These are phyloP conservation scores for Pristionchus japonicus DNA, from an alignment of 2,888 invertebrate genomes.

Conservation along the genomic window DNA sequence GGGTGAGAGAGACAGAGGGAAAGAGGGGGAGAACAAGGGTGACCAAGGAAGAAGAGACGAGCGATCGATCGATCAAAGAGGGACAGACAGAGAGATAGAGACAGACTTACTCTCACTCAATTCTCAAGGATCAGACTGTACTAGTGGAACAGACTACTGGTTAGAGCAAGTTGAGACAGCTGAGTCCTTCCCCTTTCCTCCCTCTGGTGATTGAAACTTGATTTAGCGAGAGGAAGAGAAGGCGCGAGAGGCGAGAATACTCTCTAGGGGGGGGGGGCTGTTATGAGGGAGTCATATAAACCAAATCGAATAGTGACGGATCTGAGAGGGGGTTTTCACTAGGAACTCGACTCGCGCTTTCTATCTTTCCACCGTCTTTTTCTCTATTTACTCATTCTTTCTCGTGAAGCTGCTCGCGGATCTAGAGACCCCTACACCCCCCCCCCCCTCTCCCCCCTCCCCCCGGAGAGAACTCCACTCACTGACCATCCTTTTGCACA, in stretches of 20 bases:
- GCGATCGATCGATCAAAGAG: slow-evolving; percentile 41
- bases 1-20: background rate
- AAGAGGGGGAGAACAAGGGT: slow-evolving; percentile 22
- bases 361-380: slow-evolving; percentile 14
- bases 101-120: background rate
- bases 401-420: slow-evolving; percentile 32
- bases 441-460: no score
- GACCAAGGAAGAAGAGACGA: slow-evolving; percentile 20
- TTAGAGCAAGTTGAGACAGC: background rate
- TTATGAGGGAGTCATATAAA: slow-evolving; percentile 4
- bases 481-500: background rate
- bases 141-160: slow-evolving; percentile 31
- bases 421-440: slow-evolving; percentile 24
- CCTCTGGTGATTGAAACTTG: slow-evolving; percentile 28
- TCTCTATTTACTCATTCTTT: slow-evolving; percentile 32
- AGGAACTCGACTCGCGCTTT: slow-evolving; percentile 23
- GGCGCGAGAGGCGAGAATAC: slow-evolving; percentile 14
- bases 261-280: background rate
- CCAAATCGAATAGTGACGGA: background rate
- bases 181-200: background rate
- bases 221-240: slow-evolving; percentile 21
- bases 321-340: slow-evolving; percentile 7
- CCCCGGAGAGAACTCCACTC: background rate
- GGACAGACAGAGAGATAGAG: background rate
- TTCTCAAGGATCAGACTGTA: background rate